Base-by-base conservation (phyloP, 2,797 vertebrate genomes). In the Leucoraja ocellata region DNA sequence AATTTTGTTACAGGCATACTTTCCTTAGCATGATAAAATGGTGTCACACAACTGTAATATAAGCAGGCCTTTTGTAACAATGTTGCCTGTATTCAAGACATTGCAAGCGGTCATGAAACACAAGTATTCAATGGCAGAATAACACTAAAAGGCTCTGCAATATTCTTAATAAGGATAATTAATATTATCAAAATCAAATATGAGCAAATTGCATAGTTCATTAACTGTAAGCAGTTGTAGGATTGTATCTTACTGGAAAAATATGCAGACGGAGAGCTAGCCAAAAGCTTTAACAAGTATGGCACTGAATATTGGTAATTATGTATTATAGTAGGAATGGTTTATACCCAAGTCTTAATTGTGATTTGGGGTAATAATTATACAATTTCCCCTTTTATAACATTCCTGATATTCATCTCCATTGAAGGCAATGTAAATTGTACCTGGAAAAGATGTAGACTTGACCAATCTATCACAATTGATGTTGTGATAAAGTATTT, bases 131-230 rank as follows among this genome's bases (percentile, higher is more conserved):
- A 71, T 54, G 1, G 28, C 25, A 73, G 68, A 71, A 46, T 74
- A 74, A 54, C 9, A 28, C 46, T 39, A 46, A 54, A 46, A n/a
- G 5, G 21, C 46, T 54, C 39, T 76, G 46, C 13, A 16, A 28
- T 74, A 10, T 74, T 91, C 90, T 91, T 23, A 74, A 74, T 21
- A 6, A 71, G 63, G 16, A 36, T 63, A 71, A 90, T 90, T 68
- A 90, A 71, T 58, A 39, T 76, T 74, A 39, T 76, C 39, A 54
- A 76, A 54, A 58, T 25, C 68, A 92, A 92, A 74, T 92, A 28
- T 58, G 90, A 74, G 28, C 23, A 54, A 92, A 58, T 39, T 58
- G 25, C 68, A 92, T 16, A 92, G 73, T 92, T 91, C 10, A 91
- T 91, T 76, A 54, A 92, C 14, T 14, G 65, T 71, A 71, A 91